Conservation (phyloP, 1,140 invertebrate species). For the Zaprionus tsacasi region DNA sequence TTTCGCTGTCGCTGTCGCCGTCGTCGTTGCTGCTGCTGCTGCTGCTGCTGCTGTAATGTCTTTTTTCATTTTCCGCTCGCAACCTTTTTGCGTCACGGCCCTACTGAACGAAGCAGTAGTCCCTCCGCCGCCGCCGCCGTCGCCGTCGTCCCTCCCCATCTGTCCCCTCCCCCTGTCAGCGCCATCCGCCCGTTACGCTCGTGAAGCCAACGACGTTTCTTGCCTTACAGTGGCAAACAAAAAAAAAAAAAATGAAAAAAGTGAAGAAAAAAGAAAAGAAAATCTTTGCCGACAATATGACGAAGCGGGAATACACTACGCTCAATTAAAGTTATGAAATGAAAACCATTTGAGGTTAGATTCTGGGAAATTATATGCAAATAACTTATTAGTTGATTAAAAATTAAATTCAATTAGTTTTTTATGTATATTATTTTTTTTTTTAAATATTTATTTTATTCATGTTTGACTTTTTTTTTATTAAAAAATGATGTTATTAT, state of each 20-base stretch:
- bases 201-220: constrained; percentile 53
- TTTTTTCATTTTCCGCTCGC: constrained; percentile 80
- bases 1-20: constrained; percentile 18
- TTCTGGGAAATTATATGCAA: not conserved
- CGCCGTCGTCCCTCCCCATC: not conserved
- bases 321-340: not conserved
- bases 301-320: constrained; percentile 6
- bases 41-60: constrained; percentile 70
- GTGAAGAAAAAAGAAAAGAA: constrained; percentile 12
- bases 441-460: too few relatives aligned
- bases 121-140: not conserved
- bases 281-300: constrained; percentile 11
- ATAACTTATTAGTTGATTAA: not conserved
- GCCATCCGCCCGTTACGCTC: constrained; percentile 19
- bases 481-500: too few relatives aligned
- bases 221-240: constrained; percentile 36
- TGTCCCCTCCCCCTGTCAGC: constrained; percentile 5
- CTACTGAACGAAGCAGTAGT: constrained; percentile 29
- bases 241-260: constrained; percentile 11
- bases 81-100: constrained; percentile 71
- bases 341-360: not conserved
- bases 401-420: too few relatives aligned
- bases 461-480: too few relatives aligned
- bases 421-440: too few relatives aligned
- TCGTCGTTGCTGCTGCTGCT: constrained; percentile 27